Conservation (phyloP, 2,797 vertebrate species). For the Chiloscyllium punctatum region DNA sequence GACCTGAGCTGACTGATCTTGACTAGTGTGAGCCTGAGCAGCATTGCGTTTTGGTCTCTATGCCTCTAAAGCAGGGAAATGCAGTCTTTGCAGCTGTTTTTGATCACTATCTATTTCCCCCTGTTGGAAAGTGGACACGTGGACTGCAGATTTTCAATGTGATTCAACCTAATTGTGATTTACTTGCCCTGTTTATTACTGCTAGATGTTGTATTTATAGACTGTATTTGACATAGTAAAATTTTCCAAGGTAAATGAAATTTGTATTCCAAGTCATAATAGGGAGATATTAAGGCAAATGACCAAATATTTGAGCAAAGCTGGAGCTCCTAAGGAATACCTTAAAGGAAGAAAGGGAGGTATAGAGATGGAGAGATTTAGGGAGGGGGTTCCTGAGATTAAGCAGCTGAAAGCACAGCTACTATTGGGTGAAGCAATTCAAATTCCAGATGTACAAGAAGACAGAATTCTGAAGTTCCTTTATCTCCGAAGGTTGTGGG, state of each 20-base stretch:
- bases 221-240: neutral
- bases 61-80: neutral
- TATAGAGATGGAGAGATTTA: neutral
- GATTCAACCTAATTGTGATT: neutral
- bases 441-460: neutral
- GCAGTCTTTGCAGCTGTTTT: neutral
- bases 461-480: neutral
- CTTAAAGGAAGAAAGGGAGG: too few relatives aligned
- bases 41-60: neutral
- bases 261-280: neutral
- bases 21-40: neutral
- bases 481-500: neutral
- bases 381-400: neutral
- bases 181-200: neutral
- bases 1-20: neutral
- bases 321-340: too few relatives aligned
- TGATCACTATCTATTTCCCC: neutral
- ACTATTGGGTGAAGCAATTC: neutral
- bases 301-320: neutral
- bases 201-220: neutral
- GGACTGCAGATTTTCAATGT: neutral
- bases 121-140: neutral
- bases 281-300: neutral
- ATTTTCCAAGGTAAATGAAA: neutral
- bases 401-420: neutral